Evolutionary conservation across 2,888 invertebrate genomes (phyloP), one percentile per base, ranked within the genome.

Genomic region (Brenthis ino): DNA sequence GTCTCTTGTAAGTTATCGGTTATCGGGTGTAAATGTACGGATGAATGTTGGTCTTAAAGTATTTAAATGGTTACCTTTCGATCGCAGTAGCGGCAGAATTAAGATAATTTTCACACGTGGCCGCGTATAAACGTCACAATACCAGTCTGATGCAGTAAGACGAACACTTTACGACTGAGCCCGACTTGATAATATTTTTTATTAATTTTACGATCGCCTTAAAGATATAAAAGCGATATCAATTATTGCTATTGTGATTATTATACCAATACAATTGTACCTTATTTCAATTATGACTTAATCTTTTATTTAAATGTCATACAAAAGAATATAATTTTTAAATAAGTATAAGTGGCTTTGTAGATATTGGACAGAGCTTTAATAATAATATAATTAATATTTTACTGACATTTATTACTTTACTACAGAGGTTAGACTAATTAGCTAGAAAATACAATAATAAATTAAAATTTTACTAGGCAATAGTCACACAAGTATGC

Each of bases 61-160:
- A 69, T 75, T 85, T 82, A 85, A 85, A 80, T 80, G 80, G 83
- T 70, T 72, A 83, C 82, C 82, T 77, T 76, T 80, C 82, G 84
- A 84, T 86, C 84, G 82, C 81, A 84, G 89, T 87, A 87, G 90
- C 89, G 79, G 78, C 85, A 86, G 88, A 88, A 91, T 91, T 89
- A 90, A 92, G 92, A 91, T 93, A 91, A 93, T 89, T 85, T 89
- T 92, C 88, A 88, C 93, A 93, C 92, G 91, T 92, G 90, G 85
- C 81, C 83, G 80, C 80, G 83, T 85, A 85, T 85, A 86, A 86
- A 88, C 87, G 91, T 91, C 89, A 86, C 87, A 85, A 83, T 84
- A 83, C 82, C 81, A 82, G 80, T 78, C 79, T 80, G 81, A 80
- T 80, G 86, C 86, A 84, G 82, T 89, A 86, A 82, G 79, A 84